Evolutionary conservation across 2,797 vertebrate species (phyloP).

Genomic region (Arctocebus calabarensis): DNA sequence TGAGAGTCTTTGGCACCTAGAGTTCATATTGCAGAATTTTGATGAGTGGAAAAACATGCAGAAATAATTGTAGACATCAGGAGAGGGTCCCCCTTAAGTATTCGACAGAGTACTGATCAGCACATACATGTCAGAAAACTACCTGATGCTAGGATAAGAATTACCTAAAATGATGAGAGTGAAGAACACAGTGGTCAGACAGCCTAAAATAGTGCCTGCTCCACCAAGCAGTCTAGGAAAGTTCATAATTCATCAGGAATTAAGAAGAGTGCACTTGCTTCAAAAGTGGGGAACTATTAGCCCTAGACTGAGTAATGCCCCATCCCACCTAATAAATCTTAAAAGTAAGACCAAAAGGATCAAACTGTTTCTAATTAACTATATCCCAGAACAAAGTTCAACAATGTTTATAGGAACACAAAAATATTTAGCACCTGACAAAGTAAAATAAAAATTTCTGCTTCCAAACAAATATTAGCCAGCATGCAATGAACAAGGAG

Average conservation of each 20-base stretch:
- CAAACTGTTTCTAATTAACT: neutral
- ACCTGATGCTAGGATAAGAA: neutral
- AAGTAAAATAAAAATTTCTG: neutral
- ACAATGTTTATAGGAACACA: neutral
- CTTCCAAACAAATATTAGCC: constrained; percentile 15
- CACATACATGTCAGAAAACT: neutral
- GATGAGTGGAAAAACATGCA: neutral
- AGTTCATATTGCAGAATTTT: neutral
- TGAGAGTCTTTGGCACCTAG: neutral
- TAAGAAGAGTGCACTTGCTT: neutral
- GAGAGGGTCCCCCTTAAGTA: neutral
- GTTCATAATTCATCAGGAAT: neutral
- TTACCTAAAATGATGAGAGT: neutral
- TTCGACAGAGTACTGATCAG: neutral
- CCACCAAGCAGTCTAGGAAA: neutral
- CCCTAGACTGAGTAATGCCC: neutral
- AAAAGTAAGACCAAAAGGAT: constrained; percentile 20
- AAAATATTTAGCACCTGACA: neutral
- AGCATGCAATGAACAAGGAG: neutral
- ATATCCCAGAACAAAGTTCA: neutral
- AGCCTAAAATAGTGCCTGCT: neutral
- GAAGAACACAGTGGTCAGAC: neutral
- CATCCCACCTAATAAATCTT: neutral
- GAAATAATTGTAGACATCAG: neutral
- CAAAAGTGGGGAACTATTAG: neutral